phyloP scores from a whole-genome alignment of 30 jellyfish, hydroid and myxozoan genomes.

The Aurelia coerulea region DNA sequence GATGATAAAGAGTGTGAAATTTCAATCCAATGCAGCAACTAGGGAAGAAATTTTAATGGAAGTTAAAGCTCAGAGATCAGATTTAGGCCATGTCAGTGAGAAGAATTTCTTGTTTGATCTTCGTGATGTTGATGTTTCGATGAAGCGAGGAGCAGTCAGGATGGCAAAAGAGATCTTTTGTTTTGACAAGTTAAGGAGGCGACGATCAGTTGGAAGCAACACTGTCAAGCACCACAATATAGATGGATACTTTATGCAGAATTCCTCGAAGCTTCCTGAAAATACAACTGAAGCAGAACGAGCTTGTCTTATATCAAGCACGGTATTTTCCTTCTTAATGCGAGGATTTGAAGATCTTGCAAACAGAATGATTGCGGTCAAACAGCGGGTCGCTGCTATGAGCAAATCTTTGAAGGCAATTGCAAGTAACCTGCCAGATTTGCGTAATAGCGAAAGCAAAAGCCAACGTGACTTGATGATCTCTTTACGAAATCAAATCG shows the following conservation, averaged over 20 bases:
- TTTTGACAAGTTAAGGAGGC: conserved; percentile 11
- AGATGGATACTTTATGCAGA: conserved; percentile 12
- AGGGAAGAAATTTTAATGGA: conserved; percentile 23
- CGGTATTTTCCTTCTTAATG: conserved; percentile 16
- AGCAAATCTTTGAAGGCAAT: conserved; percentile 2
- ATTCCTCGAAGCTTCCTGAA: not conserved
- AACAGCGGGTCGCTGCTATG: not conserved
- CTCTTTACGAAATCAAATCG: conserved; percentile 14
- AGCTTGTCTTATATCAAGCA: conserved; percentile 49
- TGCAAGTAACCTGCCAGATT: not conserved
- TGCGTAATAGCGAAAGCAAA: not conserved
- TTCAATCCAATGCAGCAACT: conserved; percentile 30
- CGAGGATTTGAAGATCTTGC: not conserved
- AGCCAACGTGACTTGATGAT: conserved; percentile 13
- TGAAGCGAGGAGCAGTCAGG: conserved; percentile 32
- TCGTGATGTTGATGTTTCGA: conserved; percentile 44
- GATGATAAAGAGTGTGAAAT: conserved; percentile 7
- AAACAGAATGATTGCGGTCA: not conserved
- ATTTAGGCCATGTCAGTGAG: not conserved
- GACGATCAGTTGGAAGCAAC: conserved; percentile 42
- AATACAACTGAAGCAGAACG: conserved; percentile 45
- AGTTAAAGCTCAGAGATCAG: conserved; percentile 11
- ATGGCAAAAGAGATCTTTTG: conserved; percentile 49
- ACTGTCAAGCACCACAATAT: not conserved
- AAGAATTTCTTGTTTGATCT: conserved; percentile 30